Conservation (phyloP, 2,113 vertebrate species). For the Zosterops borbonicus region DNA sequence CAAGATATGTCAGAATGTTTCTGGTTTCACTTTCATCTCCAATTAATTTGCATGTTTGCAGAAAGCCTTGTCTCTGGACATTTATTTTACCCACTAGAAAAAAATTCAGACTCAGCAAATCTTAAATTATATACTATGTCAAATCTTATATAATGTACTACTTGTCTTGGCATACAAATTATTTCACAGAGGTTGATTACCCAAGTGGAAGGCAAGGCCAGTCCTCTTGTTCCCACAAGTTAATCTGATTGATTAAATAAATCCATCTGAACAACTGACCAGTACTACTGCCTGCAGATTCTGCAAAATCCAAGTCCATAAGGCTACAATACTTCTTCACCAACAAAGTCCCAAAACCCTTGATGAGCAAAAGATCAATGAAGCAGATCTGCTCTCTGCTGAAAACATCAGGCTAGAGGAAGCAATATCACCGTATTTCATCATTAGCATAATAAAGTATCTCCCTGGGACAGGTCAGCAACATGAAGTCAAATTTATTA, state of each 20-base stretch:
- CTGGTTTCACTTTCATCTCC: neutral
- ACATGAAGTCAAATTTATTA: neutral
- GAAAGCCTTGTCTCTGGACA: neutral
- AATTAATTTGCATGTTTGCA: neutral
- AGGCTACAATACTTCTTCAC: neutral
- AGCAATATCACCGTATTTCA: neutral
- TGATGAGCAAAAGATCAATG: neutral
- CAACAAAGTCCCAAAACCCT: neutral
- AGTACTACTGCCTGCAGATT: neutral
- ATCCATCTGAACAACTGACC: neutral
- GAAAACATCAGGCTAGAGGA: neutral
- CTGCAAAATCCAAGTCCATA: neutral
- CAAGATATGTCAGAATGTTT: neutral
- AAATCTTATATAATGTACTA: neutral
- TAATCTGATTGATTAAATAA: neutral
- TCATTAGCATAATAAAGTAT: neutral
- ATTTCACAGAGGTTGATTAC: neutral
- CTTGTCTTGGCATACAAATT: neutral
- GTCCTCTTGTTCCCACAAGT: neutral
- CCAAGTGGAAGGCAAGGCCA: neutral
- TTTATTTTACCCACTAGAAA: neutral
- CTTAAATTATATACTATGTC: neutral
- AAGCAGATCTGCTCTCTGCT: neutral
- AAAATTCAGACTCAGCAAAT: neutral
- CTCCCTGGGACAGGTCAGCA: neutral